Evolutionary conservation across 2,888 invertebrate genomes (phyloP).

Genomic region (Rosalia funebris): DNA sequence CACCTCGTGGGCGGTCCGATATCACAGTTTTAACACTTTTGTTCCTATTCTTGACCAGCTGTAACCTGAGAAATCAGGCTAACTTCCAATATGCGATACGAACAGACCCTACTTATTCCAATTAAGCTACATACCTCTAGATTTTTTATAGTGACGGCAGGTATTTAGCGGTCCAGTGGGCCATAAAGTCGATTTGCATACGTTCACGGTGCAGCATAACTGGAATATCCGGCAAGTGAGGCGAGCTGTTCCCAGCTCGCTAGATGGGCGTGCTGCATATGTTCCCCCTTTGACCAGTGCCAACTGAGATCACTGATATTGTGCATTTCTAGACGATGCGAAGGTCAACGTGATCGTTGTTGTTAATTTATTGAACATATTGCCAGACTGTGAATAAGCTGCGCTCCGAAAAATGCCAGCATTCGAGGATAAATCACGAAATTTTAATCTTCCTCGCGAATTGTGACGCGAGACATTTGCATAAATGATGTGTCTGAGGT

Average conservation of each 20-base stretch:
- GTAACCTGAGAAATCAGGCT: too few species aligned
- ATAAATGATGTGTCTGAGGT: not conserved
- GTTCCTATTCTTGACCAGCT: too few species aligned
- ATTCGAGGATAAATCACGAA: conserved; percentile 36
- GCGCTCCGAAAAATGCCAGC: conserved; percentile 35
- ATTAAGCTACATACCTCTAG: conserved; percentile 33
- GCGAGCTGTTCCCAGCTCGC: conserved; percentile 12
- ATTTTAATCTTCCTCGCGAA: conserved; percentile 55
- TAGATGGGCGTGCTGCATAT: conserved; percentile 30
- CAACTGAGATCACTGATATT: conserved; percentile 46
- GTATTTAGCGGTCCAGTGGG: conserved; percentile 37
- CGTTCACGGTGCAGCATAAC: conserved; percentile 28
- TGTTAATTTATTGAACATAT: conserved; percentile 49
- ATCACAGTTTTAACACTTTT: too few species aligned
- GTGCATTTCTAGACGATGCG: conserved; percentile 45
- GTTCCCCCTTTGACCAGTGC: conserved; percentile 37
- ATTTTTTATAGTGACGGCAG: conserved; percentile 34
- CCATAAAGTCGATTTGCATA: conserved; percentile 41
- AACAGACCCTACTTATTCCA: conserved; percentile 32
- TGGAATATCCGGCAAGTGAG: conserved; percentile 32
- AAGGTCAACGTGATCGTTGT: conserved; percentile 49
- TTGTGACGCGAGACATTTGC: conserved; percentile 44
- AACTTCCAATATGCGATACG: too few species aligned
- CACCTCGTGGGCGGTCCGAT: too few species aligned
- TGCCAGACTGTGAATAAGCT: conserved; percentile 41